phyloP scores from a whole-genome alignment of 2,888 invertebrate species.

The Electrophaes corylata region DNA sequence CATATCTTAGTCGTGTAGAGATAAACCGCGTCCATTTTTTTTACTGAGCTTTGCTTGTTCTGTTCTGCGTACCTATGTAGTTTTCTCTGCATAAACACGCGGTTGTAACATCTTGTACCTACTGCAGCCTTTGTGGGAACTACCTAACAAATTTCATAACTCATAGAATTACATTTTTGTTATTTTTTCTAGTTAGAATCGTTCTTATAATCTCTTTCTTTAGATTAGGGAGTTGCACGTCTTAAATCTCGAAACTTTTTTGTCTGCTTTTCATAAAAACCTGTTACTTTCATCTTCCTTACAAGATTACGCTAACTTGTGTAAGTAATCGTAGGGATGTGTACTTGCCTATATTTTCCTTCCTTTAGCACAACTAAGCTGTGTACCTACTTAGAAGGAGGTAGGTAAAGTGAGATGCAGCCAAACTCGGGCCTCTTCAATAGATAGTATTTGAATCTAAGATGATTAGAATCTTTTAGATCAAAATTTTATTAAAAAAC shows the following conservation, averaged over 20 bases:
- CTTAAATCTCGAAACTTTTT: not conserved
- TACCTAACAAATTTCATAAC: not conserved
- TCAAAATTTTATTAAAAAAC: constrained; percentile 21
- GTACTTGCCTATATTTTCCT: not conserved
- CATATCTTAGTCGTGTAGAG: too few species aligned
- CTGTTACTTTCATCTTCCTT: constrained; percentile 28
- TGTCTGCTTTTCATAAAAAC: constrained; percentile 1
- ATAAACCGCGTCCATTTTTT: too few species aligned
- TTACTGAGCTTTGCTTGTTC: too few species aligned
- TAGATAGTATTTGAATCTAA: constrained; percentile 29
- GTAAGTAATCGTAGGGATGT: not conserved
- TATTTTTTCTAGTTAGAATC: not conserved
- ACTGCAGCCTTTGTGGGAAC: not conserved
- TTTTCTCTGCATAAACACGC: too few species aligned
- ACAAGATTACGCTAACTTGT: not conserved
- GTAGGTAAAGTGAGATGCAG: not conserved
- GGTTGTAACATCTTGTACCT: not conserved
- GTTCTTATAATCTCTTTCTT: constrained; percentile 1
- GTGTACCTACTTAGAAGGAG: not conserved
- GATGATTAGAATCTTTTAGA: constrained; percentile 23
- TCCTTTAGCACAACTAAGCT: not conserved
- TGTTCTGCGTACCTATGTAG: too few species aligned
- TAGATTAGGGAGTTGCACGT: not conserved
- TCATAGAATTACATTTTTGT: not conserved
- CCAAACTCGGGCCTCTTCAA: constrained; percentile 15